These are phyloP conservation scores for Phengaris alcon DNA, from an alignment of 2,888 invertebrate species.

Conservation along the genomic window DNA sequence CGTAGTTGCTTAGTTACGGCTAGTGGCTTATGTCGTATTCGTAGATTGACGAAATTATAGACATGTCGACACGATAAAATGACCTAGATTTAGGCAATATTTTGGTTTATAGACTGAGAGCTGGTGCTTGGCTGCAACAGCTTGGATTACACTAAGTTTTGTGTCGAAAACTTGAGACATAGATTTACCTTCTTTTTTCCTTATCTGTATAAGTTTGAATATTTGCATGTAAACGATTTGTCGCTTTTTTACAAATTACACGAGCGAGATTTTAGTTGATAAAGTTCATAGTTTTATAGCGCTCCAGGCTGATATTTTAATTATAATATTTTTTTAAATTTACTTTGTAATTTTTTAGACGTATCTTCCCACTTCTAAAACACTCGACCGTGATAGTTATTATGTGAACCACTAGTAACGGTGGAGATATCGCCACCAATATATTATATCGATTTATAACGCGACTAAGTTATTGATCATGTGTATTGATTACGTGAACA, in stretches of 20 bases:
- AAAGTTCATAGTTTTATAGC: too few relatives aligned
- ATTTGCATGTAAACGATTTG: too few relatives aligned
- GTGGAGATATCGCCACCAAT: constrained; percentile 14
- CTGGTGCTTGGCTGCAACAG: neutral
- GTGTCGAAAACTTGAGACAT: too few relatives aligned
- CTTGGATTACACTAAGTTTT: too few relatives aligned
- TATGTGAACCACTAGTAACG: constrained; percentile 26
- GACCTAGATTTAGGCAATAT: neutral
- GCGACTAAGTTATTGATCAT: constrained; percentile 41
- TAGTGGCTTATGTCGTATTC: constrained; percentile 28
- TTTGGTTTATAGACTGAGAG: neutral
- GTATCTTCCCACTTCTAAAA: neutral
- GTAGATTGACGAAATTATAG: neutral
- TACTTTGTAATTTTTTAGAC: neutral
- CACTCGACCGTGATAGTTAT: constrained; percentile 44
- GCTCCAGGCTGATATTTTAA: too few relatives aligned
- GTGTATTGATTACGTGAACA: constrained; percentile 46
- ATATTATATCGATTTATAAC: constrained; percentile 51
- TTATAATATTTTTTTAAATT: neutral
- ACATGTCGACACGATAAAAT: neutral
- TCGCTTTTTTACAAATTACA: too few relatives aligned
- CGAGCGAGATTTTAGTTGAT: too few relatives aligned
- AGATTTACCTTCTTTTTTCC: too few relatives aligned
- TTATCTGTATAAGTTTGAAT: too few relatives aligned
- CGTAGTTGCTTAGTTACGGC: constrained; percentile 42